Conservation (phyloP, 1,140 invertebrate species). For the Drosophila arawakana region DNA sequence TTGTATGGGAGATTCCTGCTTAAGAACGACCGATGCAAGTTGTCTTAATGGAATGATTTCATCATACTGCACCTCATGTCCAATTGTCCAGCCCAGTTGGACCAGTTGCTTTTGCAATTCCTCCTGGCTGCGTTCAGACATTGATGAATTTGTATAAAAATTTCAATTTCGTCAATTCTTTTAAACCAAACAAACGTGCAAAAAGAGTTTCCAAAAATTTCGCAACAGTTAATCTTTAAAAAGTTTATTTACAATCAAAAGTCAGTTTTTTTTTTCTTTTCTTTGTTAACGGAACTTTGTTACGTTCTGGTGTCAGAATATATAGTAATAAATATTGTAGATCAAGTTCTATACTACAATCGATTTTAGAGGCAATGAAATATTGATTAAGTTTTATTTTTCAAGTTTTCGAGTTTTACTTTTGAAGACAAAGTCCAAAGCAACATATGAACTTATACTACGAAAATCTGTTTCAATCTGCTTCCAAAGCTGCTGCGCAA, state of each 20-base stretch:
- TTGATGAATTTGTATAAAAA: slow-evolving; percentile 2
- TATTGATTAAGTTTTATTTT: no score
- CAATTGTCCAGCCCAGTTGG: slow-evolving; percentile 40
- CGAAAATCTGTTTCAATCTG: no score
- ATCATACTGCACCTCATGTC: not conserved
- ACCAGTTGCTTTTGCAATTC: slow-evolving; percentile 26
- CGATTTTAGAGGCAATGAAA: no score
- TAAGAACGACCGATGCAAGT: slow-evolving; percentile 15
- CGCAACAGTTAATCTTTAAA: not conserved
- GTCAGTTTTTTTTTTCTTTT: not conserved
- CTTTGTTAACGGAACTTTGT: not conserved
- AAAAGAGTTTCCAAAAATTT: not conserved
- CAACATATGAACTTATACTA: no score
- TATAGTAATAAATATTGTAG: no score
- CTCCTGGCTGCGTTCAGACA: slow-evolving; percentile 30
- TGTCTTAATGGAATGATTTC: slow-evolving; percentile 27
- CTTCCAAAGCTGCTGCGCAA: no score
- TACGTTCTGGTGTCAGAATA: not conserved
- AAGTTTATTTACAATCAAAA: not conserved
- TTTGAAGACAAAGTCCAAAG: no score
- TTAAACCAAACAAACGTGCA: not conserved
- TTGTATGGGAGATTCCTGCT: not conserved
- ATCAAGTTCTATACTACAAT: no score
- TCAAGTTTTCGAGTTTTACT: no score
- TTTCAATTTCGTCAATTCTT: not conserved